Base-by-base conservation (phyloP, 2,113 vertebrate species). In the Macaca mulatta region DNA sequence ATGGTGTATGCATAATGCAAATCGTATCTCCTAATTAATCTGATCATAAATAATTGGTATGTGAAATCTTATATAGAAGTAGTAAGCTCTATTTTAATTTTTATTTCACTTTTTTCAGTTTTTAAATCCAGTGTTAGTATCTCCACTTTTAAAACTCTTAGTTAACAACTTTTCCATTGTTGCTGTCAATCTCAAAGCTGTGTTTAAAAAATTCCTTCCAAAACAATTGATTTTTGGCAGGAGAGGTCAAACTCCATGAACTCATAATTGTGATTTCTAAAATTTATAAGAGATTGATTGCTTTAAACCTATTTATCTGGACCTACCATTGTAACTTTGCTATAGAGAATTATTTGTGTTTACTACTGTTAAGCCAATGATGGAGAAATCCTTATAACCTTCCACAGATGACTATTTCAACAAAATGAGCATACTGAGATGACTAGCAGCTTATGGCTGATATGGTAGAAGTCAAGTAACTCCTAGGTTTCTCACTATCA, bases 201-300 rank as follows among this genome's bases (percentile, higher is more conserved):
- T 70, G 52, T 67, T 87, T 35, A 61, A 78, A 70, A 78, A 80
- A 40, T 25, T 81, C 30, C 6, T 92, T 89, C 83, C 5, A 89
- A 78, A 89, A 40, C 38, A 94, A 48, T 52, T 80, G n/a, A 87
- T 48, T 86, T 69, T 50, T 45, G 11, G 18, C 27, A 23, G 18
- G 35, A 30, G 16, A 11, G 12, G 50, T 9, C 48, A 55, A 64
- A 38, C 8, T 20, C 57, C 32, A 11, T 74, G 32, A 20, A 79
- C 11, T 35, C 40, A n/a, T 88, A 30, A 74, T 27, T 94, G 38
- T 88, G 55, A 48, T 92, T 97, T 90, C 9, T 83, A 45, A 96
- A 75, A 40, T 61, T 23, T 57, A 2, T 40, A 79, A 59, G 82
- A 55, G 8, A 83, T 18, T 77, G 27, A 92, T 92, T 79, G 6